Base-by-base conservation (phyloP, 2,113 vertebrate species). In the Hippocampus barbouri region DNA sequence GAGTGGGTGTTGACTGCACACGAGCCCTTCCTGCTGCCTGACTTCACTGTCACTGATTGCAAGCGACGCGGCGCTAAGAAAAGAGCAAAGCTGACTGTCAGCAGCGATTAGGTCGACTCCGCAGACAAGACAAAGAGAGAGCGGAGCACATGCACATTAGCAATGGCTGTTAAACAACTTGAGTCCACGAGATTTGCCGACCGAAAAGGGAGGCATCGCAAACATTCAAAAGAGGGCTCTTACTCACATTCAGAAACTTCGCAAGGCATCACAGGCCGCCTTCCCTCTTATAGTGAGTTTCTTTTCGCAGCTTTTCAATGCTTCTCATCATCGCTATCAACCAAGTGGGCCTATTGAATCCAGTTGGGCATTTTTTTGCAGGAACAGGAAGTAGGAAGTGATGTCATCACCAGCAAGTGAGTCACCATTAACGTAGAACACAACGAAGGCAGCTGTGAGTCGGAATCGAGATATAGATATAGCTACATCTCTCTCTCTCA, bases 1-100 rank as follows among this genome's bases (percentile, higher is more conserved):
- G 72, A 83, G 81, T 87, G 82, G 83, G 83, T 88, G 86, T 89
- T 87, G 90, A 90, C 88, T 91, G 92, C 91, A 89, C 91, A 92
- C 91, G 91, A 90, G 92, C 92, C 93, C 92, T 92, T 93, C 92
- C 91, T 94, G 90, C 93, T 93, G 93, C 94, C 94, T 94, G 94
- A 95, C 88, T 97, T 94, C 94, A 93, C 94, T 92, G 82, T 92
- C 91, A 85, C 92, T 93, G 94, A 95, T 94, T 92, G 91, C 90
- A 95, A 94, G 95, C 93, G 95, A 94, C 90, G 72, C 93, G 93
- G 90, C 94, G 92, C 93, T 93, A 94, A 96, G 94, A 95, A 95
- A 96, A 95, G 94, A 95, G 93, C 93, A 94, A 94, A 95, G 93
- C 94, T 94, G 86, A 89, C 94, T 96, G 95, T 97, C 96, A 96